Percentiles rank a stretch among this genome's conserved stretches.
Conservation (phyloP, 2,888 invertebrate genomes). For the Drosophila sordidula region DNA sequence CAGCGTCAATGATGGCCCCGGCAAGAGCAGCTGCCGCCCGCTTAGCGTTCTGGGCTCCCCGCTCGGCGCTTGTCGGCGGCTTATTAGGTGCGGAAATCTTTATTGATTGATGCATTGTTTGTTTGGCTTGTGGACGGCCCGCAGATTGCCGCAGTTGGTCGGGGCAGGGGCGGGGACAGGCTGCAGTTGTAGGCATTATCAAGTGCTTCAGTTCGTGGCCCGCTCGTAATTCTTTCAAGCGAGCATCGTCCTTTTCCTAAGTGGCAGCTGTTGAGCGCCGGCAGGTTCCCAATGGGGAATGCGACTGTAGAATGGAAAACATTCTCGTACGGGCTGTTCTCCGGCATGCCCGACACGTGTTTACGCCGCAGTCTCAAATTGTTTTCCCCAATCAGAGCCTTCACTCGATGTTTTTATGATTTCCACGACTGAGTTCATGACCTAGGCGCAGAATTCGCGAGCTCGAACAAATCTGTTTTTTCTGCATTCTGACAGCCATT, state of each 20-base stretch:
- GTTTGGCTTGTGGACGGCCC: conserved; percentile 68
- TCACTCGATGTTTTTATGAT: conserved; percentile 17
- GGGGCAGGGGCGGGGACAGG: too few relatives aligned
- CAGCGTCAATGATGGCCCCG: conserved; percentile 68
- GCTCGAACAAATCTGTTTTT: neutral
- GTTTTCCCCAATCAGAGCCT: conserved; percentile 14
- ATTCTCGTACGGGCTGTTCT: too few relatives aligned
- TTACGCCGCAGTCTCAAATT: conserved; percentile 29
- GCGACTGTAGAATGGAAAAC: neutral
- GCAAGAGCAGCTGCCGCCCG: conserved; percentile 15
- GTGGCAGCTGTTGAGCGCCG: conserved; percentile 39
- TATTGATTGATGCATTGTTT: conserved; percentile 81
- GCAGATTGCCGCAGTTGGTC: conserved; percentile 46
- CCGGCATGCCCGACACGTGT: conserved; percentile 22
- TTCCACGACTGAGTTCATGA: conserved; percentile 15
- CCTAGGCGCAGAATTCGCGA: conserved; percentile 10
- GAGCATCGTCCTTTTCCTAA: conserved; percentile 45
- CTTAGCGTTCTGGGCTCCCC: neutral
- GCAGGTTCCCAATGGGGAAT: neutral
- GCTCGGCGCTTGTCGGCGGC: conserved; percentile 60
- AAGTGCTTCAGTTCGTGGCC: conserved; percentile 33
- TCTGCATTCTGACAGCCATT: conserved; percentile 1
- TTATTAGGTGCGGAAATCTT: conserved; percentile 82
- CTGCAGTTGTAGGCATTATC: conserved; percentile 21
- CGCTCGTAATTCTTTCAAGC: conserved; percentile 71